phyloP scores from a whole-genome alignment of 1,140 invertebrate genomes.

The Andrena cerasifolii region DNA sequence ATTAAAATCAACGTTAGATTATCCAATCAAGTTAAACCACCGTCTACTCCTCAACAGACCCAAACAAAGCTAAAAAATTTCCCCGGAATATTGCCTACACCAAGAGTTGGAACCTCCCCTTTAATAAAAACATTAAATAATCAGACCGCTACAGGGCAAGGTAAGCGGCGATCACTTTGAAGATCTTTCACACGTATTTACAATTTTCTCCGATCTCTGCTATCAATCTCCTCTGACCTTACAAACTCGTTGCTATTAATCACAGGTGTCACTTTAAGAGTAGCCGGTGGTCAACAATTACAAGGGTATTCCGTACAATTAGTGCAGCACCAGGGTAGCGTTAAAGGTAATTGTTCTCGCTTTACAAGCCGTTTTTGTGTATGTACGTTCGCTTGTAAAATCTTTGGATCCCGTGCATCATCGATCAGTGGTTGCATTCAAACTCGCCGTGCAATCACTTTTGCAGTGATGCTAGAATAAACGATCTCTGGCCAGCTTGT shows the following conservation, averaged over 20 bases:
- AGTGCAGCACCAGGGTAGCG: conserved; percentile 83
- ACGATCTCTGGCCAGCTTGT: conserved; percentile 76
- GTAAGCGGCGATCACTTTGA: conserved; percentile 52
- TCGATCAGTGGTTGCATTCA: conserved; percentile 75
- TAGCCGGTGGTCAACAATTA: conserved; percentile 80
- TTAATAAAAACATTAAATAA: conserved; percentile 76
- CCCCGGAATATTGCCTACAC: conserved; percentile 74
- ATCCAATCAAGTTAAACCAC: conserved; percentile 77
- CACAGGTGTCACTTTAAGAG: conserved; percentile 81
- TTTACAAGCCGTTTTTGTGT: not conserved
- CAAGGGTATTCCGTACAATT: conserved; percentile 84
- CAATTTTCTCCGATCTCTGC: not conserved
- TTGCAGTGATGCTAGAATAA: conserved; percentile 79
- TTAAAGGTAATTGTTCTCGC: conserved; percentile 80
- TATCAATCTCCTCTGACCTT: not conserved
- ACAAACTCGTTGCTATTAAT: conserved; percentile 22
- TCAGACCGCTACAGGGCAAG: conserved; percentile 73
- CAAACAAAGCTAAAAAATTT: conserved; percentile 77
- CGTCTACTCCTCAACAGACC: conserved; percentile 58
- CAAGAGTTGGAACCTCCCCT: conserved; percentile 79
- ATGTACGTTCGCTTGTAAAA: conserved; percentile 12
- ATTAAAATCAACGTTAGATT: conserved; percentile 84
- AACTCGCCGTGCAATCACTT: conserved; percentile 63
- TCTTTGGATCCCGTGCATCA: conserved; percentile 66
- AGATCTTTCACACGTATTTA: not conserved